Evolutionary conservation across 1,140 invertebrate species (phyloP).

Genomic region (Hypothenemus hampei): DNA sequence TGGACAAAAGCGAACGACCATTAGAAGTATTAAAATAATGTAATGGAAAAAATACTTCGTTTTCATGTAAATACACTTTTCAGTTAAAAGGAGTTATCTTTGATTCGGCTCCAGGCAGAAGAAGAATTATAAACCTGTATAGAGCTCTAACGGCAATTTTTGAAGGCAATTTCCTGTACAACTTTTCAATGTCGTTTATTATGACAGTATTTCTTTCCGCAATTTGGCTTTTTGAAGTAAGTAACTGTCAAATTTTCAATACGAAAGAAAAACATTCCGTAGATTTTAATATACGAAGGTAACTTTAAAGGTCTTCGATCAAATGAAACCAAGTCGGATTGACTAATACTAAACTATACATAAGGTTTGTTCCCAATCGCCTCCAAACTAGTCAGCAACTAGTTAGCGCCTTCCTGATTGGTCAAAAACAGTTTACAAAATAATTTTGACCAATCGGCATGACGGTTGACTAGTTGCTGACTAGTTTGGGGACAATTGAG

Average conservation of each 20-base stretch:
- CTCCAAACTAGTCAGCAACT: too few relatives aligned
- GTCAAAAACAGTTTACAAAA: too few relatives aligned
- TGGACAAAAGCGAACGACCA: slow-evolving; percentile 48
- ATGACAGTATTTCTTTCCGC: slow-evolving; percentile 55
- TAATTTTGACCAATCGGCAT: too few relatives aligned
- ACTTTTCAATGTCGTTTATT: slow-evolving; percentile 51
- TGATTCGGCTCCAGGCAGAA: slow-evolving; percentile 67
- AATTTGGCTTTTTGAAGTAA: slow-evolving; percentile 56
- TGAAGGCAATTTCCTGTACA: slow-evolving; percentile 50
- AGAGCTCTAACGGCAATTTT: slow-evolving; percentile 58
- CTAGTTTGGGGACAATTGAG: too few relatives aligned
- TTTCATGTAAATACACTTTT: too few relatives aligned
- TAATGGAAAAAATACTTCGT: slow-evolving; percentile 5
- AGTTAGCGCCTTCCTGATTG: too few relatives aligned
- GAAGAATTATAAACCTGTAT: slow-evolving; percentile 53
- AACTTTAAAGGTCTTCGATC: too few relatives aligned
- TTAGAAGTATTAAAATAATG: slow-evolving; percentile 44
- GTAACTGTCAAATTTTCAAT: background rate
- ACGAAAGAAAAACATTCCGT: background rate
- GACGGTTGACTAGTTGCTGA: too few relatives aligned
- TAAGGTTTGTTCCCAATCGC: too few relatives aligned
- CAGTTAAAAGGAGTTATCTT: slow-evolving; percentile 70
- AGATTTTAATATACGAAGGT: too few relatives aligned
- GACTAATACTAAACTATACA: background rate
- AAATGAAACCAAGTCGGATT: too few relatives aligned